These are phyloP conservation scores for Eptesicus fuscus DNA, from an alignment of 2,113 vertebrate species.

Conservation along the genomic window DNA sequence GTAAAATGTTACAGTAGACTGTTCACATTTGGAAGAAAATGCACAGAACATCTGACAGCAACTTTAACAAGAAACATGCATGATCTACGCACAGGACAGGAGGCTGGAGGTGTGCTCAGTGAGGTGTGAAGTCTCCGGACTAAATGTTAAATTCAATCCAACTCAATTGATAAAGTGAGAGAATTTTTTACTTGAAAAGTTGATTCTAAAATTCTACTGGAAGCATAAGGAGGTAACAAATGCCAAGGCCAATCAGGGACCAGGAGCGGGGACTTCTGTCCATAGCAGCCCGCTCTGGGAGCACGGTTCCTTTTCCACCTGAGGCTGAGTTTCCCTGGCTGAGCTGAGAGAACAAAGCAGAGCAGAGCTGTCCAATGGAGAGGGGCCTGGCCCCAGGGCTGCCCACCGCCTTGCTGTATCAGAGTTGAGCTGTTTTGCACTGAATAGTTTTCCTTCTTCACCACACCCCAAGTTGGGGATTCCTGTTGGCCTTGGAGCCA, in stretches of 20 bases:
- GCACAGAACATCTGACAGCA: too few species aligned
- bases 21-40: background rate
- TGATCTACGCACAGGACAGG: rapidly evolving
- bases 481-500: background rate
- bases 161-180: background rate
- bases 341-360: background rate
- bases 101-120: background rate
- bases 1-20: too few species aligned
- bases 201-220: background rate
- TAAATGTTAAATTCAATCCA: too few species aligned
- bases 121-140: too few species aligned
- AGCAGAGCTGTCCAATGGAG: background rate
- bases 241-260: background rate
- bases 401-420: background rate
- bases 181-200: background rate
- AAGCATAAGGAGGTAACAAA: background rate
- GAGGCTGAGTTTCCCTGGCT: background rate
- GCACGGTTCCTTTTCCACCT: background rate
- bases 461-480: background rate
- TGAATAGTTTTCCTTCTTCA: background rate
- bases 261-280: too few species aligned
- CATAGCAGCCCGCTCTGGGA: too few species aligned
- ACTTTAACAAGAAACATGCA: background rate
- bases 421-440: background rate
- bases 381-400: too few species aligned